Conservation (phyloP, 2,888 invertebrate species). For the Tipula vernalis region DNA sequence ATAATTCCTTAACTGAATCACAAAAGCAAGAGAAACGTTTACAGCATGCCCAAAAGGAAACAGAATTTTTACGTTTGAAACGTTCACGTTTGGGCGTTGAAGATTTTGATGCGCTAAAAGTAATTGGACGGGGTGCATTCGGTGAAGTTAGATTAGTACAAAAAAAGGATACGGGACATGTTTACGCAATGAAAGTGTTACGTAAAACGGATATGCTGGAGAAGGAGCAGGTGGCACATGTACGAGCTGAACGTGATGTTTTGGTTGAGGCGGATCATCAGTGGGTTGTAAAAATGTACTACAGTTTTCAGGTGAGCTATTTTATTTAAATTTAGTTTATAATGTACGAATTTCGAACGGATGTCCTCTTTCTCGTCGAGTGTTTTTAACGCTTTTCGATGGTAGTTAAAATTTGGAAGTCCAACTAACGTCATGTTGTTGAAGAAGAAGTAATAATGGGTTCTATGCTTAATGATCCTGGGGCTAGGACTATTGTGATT, state of each 20-base stretch:
- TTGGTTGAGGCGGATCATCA: constrained; percentile 98
- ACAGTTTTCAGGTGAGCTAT: constrained; percentile 66
- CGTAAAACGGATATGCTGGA: constrained; percentile 98
- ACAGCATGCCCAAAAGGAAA: constrained; percentile 97
- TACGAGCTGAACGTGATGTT: constrained; percentile 94
- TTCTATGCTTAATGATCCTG: no score
- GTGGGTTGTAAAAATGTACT: constrained; percentile 99
- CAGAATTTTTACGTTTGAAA: constrained; percentile 93
- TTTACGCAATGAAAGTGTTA: constrained; percentile 99
- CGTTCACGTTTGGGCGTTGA: constrained; percentile 91
- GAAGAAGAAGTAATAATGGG: no score
- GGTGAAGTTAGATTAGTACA: constrained; percentile 95
- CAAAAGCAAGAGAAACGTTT: constrained; percentile 78
- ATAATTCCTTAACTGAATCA: constrained; percentile 86
- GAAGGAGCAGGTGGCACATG: constrained; percentile 96
- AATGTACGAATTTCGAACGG: no score
- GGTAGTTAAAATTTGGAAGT: no score
- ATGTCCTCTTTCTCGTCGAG: no score
- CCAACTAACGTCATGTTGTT: no score
- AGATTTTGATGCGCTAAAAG: constrained; percentile 96
- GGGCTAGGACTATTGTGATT: no score
- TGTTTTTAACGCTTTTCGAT: no score
- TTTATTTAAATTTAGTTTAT: no score
- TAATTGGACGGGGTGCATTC: constrained; percentile 87
- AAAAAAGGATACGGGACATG: constrained; percentile 98